Base-by-base conservation (phyloP, 1,140 invertebrate species). In the Dendrolimus kikuchii region DNA sequence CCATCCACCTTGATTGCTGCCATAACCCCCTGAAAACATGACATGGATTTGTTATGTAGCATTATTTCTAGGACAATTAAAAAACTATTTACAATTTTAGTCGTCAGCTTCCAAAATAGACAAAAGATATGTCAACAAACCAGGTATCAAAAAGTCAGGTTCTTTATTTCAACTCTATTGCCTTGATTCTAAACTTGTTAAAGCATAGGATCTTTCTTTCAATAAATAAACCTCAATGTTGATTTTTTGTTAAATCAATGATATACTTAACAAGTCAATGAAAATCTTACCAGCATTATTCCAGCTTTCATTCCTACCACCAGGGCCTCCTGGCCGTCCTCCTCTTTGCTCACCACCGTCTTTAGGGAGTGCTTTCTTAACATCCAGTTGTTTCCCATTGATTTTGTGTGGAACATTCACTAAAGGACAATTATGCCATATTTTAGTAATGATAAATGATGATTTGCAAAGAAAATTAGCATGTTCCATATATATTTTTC, bases 311-410 rank as follows among this genome's bases (percentile, higher is more conserved):
- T 75, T 81, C 55, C 81, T 68, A 46, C 87, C 78, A 5, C 79
- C 68, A 38, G 44, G 45, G 44, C 88, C 80, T 4, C 88, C 83
- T 52, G 87, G 84, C 53, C 87, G 84, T 38, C 89, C 88, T 57
- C 89, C 89, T 60, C 89, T 86, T 58, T 91, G 89, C 9, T 92
- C 91, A 83, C 92, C 91, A 49, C 93, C 92, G 66, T 91, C 88
- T 74, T 93, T 93, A 57, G 92, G 92, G 5, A 93, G 81, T 1
- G 93, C 94, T 81, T 96, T 96, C 67, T 95, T 95, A 0, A 95
- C 94, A 80, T 95, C 94, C 36, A 95, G 90, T 55, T 93, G 90
- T 64, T 94, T 95, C 10, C 93, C 93, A 63, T 92, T 92, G 36
- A 96, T 92, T 60, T 92, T 91, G 67, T 95, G 94, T 52, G 91